phyloP scores from a whole-genome alignment of 2,888 invertebrate species.

The Marasmarcha lunaedactyla region DNA sequence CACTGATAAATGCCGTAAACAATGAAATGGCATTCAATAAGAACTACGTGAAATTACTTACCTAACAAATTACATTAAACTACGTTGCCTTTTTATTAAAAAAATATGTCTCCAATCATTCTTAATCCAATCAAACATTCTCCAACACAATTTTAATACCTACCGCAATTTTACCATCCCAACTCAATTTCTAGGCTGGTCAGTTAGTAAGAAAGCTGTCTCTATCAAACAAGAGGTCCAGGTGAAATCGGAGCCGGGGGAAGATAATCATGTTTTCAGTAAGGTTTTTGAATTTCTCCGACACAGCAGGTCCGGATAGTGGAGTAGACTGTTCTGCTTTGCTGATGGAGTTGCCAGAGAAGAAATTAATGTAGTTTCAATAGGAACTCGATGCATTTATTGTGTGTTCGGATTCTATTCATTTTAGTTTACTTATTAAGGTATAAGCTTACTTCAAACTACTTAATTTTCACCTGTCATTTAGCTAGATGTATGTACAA shows the following conservation, averaged over 20 bases:
- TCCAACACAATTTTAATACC: too few species aligned
- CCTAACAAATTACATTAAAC: too few species aligned
- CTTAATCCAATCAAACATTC: too few species aligned
- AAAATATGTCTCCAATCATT: too few species aligned
- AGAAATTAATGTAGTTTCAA: slow-evolving; percentile 2
- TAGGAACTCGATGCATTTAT: slow-evolving; percentile 11
- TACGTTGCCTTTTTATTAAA: too few species aligned
- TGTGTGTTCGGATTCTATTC: slow-evolving; percentile 3
- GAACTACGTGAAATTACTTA: too few species aligned
- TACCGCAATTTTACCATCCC: too few species aligned
- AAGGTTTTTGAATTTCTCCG: slow-evolving; percentile 13
- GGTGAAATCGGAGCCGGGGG: slow-evolving; percentile 43
- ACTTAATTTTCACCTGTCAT: too few species aligned
- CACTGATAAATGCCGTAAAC: too few species aligned
- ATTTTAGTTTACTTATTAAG: background rate
- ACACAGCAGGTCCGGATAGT: slow-evolving; percentile 16
- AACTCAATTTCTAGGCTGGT: slow-evolving; percentile 27
- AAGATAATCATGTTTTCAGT: slow-evolving; percentile 31
- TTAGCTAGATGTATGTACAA: too few species aligned
- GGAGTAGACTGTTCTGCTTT: slow-evolving; percentile 20
- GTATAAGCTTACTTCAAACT: background rate
- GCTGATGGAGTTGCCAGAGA: slow-evolving; percentile 22
- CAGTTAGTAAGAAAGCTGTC: slow-evolving; percentile 21
- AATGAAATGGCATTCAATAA: too few species aligned
- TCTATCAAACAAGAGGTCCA: slow-evolving; percentile 45